Base-by-base conservation (phyloP, 2,888 invertebrate genomes). In the Atherix ibis region DNA sequence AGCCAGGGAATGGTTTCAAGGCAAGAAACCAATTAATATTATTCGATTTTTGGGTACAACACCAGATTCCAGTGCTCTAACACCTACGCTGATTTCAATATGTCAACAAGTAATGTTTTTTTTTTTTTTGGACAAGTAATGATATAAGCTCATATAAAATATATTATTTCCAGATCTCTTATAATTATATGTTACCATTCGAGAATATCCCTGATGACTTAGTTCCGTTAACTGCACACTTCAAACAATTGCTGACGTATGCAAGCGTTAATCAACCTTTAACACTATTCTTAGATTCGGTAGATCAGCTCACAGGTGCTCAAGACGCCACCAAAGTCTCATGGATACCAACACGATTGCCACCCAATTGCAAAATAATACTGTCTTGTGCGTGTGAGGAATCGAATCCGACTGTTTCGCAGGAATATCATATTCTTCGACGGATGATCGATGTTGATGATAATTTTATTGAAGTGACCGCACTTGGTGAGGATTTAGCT, bases 141-240 rank as follows among this genome's bases (percentile, higher is more conserved):
- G 42, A 32, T 24, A 14, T 14, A 30, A 28, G n/a, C 18, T 37
- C 18, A 13, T 24, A 27, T 17, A 22, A n/a, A 37, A 39, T 40
- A 40, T 32, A 9, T 16, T n/a, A 10, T 19, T 63, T 66, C 9
- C 58, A 85, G 83, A 80, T 88, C 44, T 87, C 85, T 0, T 91
- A 91, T 64, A 91, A 89, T 61, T 85, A 81, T 51, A 83, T 85
- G 64, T 64, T 89, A 26, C 81, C 88, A 1, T 87, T 88, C 56
- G 91, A 92, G 52, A 80, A 84, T 34, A 92, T 95, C 35, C 97
- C 97, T 0, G 91, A 92, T 50, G 97, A 97, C 56, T 63, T 97
- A 46, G 92, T 95, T 18, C 94, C 94, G 2, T 65, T 97, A 24
- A 92, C 92, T 5, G 91, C 91, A 1, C 84, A 94, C 62, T 92